These are phyloP conservation scores for Marcusenius ussheri DNA, from an alignment of 2,113 vertebrate species.

Conservation along the genomic window DNA sequence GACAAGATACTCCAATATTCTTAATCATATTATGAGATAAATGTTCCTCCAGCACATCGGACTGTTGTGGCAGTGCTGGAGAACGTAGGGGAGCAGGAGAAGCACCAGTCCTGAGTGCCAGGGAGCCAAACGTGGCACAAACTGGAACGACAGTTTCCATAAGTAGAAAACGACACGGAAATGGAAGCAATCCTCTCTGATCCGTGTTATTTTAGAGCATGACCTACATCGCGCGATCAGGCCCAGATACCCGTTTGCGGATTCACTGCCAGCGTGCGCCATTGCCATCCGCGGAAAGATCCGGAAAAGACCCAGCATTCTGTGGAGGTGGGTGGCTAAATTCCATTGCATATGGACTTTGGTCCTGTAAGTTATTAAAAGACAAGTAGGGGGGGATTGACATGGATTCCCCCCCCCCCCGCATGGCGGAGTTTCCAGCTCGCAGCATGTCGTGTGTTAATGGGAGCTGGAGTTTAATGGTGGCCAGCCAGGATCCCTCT, in stretches of 20 bases:
- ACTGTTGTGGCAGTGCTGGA: neutral
- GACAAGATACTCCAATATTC: neutral
- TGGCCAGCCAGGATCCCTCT: neutral
- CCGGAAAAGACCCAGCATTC: neutral
- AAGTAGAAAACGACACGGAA: slow-evolving; percentile 20
- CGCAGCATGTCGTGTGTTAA: neutral
- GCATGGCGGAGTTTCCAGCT: neutral
- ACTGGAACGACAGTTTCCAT: slow-evolving; percentile 21
- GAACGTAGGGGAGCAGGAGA: neutral
- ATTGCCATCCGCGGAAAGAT: neutral
- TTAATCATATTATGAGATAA: neutral
- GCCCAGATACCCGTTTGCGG: slow-evolving; percentile 11
- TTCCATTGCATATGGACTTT: neutral
- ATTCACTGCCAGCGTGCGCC: neutral
- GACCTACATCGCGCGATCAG: slow-evolving; percentile 18
- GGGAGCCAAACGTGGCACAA: neutral
- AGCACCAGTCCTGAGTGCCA: neutral
- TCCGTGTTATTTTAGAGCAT: slow-evolving; percentile 17
- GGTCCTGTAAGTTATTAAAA: neutral
- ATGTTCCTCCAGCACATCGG: neutral
- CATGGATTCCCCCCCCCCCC: too few relatives aligned
- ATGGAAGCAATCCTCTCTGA: slow-evolving; percentile 9
- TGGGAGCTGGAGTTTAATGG: neutral
- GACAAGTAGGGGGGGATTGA: neutral
- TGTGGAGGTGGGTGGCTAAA: neutral